Evolutionary conservation across 2,888 invertebrate genomes (phyloP), one percentile per base, ranked within the genome.

Genomic region (Acanthacorydalis orientalis): DNA sequence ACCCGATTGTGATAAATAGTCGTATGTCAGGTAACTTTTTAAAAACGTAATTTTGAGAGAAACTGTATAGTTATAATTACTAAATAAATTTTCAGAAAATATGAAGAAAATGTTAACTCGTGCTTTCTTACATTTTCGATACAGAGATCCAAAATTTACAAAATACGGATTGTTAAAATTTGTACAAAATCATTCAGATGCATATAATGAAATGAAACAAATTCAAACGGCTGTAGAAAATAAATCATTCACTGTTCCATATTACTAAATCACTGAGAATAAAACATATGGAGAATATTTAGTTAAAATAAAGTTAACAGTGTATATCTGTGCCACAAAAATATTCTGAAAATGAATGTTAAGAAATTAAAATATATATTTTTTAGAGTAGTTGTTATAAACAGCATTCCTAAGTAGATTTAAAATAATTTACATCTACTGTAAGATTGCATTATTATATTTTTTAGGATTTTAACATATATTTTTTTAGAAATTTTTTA

Each of bases 1-100:
- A 80, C 55, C 77, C 79, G 2, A 67, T 81, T 40, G 72, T 80
- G 43, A 68, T 74, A 48, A 79, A 77, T 57, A 61, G 68, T 15
- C 69, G 69, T 50, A 47, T 31, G 4, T 6, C 38, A 12, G 31
- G 7, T 14, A 8, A 31, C 6, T 33, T 23, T 23, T 23, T 23
- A 23, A 6, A 23, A 2, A 2, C 3, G 23, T 23, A 23, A 23
- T 23, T 23, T 23, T 23, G 35, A 39, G 23, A 33, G n/a, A 11
- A 11, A 49, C 15, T 35, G 11, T 33, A 23, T 23, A 23, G 6
- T 23, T 23, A 23, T 6, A 23, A 23, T 6, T 23, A 23, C 2
- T 6, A 23, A 23, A 23, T 31, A 34, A 39, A n/a, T 48, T 47
- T 44, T 2, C 31, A 42, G 42, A 42, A 23, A 31, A 46, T 7